Evolutionary conservation across 2,113 vertebrate genomes (phyloP).

Genomic region (Cavia aperea): DNA sequence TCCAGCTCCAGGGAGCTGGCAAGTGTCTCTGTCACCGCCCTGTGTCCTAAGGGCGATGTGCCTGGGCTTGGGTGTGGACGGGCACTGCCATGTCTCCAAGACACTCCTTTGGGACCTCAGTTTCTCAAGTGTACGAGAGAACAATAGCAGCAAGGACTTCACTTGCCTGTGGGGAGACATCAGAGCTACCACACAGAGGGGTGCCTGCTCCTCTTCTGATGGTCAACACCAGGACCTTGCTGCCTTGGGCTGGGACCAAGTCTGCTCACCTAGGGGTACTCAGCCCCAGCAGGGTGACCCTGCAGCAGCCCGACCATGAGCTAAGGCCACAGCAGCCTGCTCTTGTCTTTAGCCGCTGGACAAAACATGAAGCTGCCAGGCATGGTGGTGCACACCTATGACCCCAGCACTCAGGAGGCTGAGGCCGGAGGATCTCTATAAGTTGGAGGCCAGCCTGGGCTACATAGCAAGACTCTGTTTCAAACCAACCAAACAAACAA

Average conservation of each 20-base stretch:
- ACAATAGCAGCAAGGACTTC: too few relatives aligned
- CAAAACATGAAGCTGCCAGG: background rate
- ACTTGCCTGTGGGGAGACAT: fast-evolving
- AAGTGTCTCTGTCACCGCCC: background rate
- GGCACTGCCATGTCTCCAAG: background rate
- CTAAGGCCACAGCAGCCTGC: background rate
- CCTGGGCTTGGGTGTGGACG: background rate
- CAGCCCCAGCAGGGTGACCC: background rate
- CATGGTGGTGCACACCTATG: background rate
- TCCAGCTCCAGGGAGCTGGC: fast-evolving
- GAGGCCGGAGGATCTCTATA: background rate
- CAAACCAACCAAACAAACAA: background rate
- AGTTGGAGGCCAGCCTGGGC: background rate
- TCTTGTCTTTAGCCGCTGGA: background rate
- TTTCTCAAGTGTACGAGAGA: background rate
- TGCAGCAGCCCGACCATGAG: fast-evolving
- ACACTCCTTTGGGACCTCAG: background rate
- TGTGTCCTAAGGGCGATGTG: fast-evolving
- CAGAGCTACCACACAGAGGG: fast-evolving
- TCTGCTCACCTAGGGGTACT: background rate
- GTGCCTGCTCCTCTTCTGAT: background rate
- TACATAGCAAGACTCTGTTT: background rate
- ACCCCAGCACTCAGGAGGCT: background rate
- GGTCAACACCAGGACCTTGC: background rate
- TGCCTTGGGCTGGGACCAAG: background rate